phyloP scores from a whole-genome alignment of 1,140 invertebrate genomes.

The Augochlora pura region DNA sequence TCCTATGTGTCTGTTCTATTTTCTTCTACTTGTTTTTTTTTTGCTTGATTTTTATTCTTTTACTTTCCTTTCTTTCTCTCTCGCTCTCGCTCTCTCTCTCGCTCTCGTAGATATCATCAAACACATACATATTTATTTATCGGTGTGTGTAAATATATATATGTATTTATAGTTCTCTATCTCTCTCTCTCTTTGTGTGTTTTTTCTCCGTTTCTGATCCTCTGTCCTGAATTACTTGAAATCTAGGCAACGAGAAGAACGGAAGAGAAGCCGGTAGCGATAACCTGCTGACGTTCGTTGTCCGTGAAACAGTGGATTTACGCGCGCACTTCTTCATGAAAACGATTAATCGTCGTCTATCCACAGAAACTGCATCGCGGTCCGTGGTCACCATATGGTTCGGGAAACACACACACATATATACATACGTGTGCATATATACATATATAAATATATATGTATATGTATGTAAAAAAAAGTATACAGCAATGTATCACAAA shows the following conservation, averaged over 20 bases:
- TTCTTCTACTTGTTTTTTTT: too few relatives aligned
- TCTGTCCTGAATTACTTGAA: constrained; percentile 8
- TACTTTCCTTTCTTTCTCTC: constrained; percentile 16
- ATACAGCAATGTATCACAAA: not conserved
- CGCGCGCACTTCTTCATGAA: constrained; percentile 17
- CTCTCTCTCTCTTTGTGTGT: constrained; percentile 7
- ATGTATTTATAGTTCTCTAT: not conserved
- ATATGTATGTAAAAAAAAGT: not conserved
- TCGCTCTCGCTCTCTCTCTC: constrained; percentile 20
- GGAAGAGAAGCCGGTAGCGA: constrained; percentile 65
- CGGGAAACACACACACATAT: not conserved
- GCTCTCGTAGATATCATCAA: not conserved
- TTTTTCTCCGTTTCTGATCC: constrained; percentile 3
- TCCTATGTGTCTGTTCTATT: constrained; percentile 1
- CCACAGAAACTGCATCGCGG: constrained; percentile 10
- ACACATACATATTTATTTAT: not conserved
- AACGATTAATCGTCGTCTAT: constrained; percentile 4
- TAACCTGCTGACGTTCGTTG: constrained; percentile 58
- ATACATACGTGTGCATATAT: not conserved
- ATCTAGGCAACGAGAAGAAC: constrained; percentile 59
- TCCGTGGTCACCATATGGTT: constrained; percentile 35
- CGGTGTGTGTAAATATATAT: constrained; percentile 9
- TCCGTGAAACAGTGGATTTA: constrained; percentile 24
- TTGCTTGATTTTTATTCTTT: too few relatives aligned
- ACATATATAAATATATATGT: not conserved